A percentile compares a stretch with the other conserved stretches of the same genome.
phyloP scores from a whole-genome alignment of 2,113 vertebrate species.

The Podarcis raffonei region DNA sequence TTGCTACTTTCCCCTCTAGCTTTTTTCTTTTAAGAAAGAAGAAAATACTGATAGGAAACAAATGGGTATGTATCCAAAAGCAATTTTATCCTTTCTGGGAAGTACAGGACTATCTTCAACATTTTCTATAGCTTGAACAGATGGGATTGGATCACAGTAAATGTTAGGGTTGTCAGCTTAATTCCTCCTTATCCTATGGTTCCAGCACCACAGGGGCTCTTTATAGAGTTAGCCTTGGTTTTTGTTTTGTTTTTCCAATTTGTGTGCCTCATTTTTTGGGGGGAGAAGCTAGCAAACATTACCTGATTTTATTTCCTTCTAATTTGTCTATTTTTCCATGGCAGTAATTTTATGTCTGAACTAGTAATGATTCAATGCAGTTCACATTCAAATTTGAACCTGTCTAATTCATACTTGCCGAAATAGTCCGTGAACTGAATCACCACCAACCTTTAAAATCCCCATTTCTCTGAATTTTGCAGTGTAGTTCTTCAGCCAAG shows the following conservation, averaged over 20 bases:
- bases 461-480: no score
- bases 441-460: no score
- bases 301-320: no score
- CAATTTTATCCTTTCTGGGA: not conserved
- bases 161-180: not conserved
- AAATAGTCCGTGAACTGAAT: no score
- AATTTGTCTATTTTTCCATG: not conserved
- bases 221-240: not conserved
- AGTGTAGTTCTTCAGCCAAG: no score
- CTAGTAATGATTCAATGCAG: no score
- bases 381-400: no score
- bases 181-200: not conserved
- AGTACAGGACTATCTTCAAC: not conserved
- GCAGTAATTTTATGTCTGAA: not conserved
- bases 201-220: not conserved
- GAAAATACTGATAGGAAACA: not conserved
- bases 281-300: not conserved
- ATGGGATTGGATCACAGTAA: accelerated
- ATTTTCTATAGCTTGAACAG: not conserved
- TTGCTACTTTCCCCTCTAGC: not conserved
- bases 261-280: not conserved
- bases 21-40: not conserved
- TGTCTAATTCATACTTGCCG: no score
- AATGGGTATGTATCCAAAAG: not conserved
- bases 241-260: not conserved